phyloP scores from a whole-genome alignment of 2,797 vertebrate genomes.

The Etheostoma perlongum region DNA sequence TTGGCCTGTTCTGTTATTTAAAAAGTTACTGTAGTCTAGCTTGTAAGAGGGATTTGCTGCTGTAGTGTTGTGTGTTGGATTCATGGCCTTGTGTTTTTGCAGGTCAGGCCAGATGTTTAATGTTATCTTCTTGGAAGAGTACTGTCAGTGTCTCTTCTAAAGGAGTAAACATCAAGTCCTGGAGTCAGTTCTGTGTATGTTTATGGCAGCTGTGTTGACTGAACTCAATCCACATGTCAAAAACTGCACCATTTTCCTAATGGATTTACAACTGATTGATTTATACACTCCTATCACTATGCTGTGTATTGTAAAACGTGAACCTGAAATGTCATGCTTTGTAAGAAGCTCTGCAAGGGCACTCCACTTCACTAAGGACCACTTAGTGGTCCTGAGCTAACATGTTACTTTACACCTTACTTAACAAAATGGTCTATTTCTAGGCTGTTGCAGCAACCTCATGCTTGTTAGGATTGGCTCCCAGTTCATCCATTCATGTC shows the following conservation, averaged over 20 bases:
- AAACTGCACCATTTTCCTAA: slow-evolving; percentile 1
- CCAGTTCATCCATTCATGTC: slow-evolving; percentile 69
- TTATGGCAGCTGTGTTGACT: neutral
- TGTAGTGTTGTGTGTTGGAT: neutral
- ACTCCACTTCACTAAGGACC: neutral
- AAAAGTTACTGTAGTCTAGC: neutral
- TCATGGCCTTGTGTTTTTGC: slow-evolving; percentile 4
- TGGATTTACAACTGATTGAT: slow-evolving; percentile 11
- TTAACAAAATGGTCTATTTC: slow-evolving; percentile 68
- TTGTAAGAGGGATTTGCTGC: neutral
- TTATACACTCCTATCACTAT: slow-evolving; percentile 6
- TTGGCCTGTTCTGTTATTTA: neutral
- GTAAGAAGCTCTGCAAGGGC: neutral
- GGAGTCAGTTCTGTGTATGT: neutral
- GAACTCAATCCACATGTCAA: neutral
- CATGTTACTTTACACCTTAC: slow-evolving; percentile 40
- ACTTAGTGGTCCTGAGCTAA: slow-evolving; percentile 16
- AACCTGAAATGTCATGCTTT: neutral
- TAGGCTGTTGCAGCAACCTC: slow-evolving; percentile 55
- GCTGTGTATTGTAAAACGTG: neutral
- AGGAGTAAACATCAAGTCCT: neutral
- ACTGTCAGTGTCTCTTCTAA: neutral
- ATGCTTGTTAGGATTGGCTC: slow-evolving; percentile 72
- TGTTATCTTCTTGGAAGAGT: neutral
- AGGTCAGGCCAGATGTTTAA: neutral